These are phyloP conservation scores for Venustoraphidia nigricollis DNA, from an alignment of 2,888 invertebrate genomes.

Conservation along the genomic window DNA sequence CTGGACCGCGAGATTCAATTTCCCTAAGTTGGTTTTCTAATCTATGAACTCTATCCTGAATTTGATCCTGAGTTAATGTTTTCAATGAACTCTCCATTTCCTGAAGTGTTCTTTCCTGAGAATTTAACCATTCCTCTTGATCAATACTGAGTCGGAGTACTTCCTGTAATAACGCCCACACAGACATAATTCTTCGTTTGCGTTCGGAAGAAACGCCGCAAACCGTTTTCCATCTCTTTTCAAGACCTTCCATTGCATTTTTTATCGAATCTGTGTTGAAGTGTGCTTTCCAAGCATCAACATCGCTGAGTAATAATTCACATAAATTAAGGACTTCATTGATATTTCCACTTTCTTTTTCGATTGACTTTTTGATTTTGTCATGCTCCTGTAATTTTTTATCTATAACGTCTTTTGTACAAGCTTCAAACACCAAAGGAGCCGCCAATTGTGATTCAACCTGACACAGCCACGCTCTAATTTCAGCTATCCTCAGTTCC, in stretches of 20 bases:
- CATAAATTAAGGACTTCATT: slow-evolving; percentile 66
- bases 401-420: slow-evolving; percentile 49
- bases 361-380: slow-evolving; percentile 56
- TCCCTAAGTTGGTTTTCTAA: slow-evolving; percentile 37
- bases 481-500: slow-evolving; percentile 54
- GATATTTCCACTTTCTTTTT: slow-evolving; percentile 60
- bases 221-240: slow-evolving; percentile 64
- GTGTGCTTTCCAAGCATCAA: slow-evolving; percentile 53
- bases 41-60: slow-evolving; percentile 37
- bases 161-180: slow-evolving; percentile 45
- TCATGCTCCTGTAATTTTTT: slow-evolving; percentile 55
- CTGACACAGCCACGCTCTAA: slow-evolving; percentile 54
- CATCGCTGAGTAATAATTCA: slow-evolving; percentile 59
- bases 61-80: slow-evolving; percentile 36
- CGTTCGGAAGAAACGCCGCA: slow-evolving; percentile 58
- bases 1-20: slow-evolving; percentile 35
- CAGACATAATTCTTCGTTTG: slow-evolving; percentile 45
- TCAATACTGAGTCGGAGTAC: slow-evolving; percentile 37
- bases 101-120: slow-evolving; percentile 44
- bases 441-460: slow-evolving; percentile 55
- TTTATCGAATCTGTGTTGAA: slow-evolving; percentile 54
- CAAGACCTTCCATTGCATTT: slow-evolving; percentile 51
- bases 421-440: slow-evolving; percentile 49
- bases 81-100: slow-evolving; percentile 42
- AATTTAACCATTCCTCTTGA: slow-evolving; percentile 43